Evolutionary conservation across 92 coral and sea anemone genomes (phyloP), one percentile per base, ranked within the genome.

Genomic region (Plumapathes pennacea): DNA sequence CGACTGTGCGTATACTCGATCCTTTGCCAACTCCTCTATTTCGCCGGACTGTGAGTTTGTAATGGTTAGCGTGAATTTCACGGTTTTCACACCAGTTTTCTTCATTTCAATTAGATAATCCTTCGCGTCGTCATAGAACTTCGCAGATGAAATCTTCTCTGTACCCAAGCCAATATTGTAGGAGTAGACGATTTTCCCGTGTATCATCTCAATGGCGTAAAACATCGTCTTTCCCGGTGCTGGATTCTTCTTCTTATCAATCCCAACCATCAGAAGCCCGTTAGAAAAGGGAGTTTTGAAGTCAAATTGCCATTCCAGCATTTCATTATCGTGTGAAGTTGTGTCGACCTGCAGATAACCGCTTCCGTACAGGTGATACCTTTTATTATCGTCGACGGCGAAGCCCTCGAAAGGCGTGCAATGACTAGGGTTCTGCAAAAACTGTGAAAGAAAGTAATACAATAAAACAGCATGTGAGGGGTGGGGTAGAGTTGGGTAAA

Each of bases 181-280:
- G 15, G 57, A 38, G 25, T 30, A 46, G 32, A 64, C 46, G 3
- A 82, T 23, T 14, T 30, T 44, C 1, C 84, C 76, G 45, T 75
- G 20, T 1, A 60, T 26, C 21, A 82, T 22, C 19, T 82, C 83
- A 25, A 82, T 54, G 55, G 79, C 58, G 23, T 46, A 38, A 20
- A 81, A 81, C 1, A n/a, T 17, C 1, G 57, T 37, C 10, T 59
- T 11, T 3, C 50, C 53, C n/a, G n/a, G n/a, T n/a, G n/a, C n/a
- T n/a, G n/a, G n/a, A n/a, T n/a, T n/a, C n/a, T n/a, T n/a, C 3
- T 29, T 20, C 12, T 13, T 44, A 48, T 53, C 62, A 48, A 82
- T 53, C 18, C 64, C 83, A 23, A 75, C 61, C 3, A 82, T 45
- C 31, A 82, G 63, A 2, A 82, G 50, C 12, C 82, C 89, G 41